These are phyloP conservation scores for Holcopasites calliopsidis DNA, from an alignment of 1,140 invertebrate species.

Conservation along the genomic window DNA sequence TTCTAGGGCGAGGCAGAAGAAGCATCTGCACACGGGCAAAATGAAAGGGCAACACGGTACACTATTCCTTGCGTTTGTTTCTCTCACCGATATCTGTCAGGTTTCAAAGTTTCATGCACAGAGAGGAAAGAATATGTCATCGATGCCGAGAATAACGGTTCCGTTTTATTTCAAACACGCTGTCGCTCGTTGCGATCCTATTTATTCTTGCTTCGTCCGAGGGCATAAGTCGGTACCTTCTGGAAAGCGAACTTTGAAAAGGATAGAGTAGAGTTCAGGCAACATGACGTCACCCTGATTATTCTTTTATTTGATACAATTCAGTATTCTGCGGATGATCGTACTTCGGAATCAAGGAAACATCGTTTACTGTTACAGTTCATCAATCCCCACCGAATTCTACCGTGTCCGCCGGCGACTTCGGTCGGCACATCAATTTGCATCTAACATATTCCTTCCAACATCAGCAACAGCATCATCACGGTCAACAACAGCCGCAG, in stretches of 20 bases:
- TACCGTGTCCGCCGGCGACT: constrained; percentile 73
- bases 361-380: constrained; percentile 57
- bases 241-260: too few species aligned
- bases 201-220: too few species aligned
- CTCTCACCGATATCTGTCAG: not conserved
- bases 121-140: too few species aligned
- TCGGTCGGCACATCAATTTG: constrained; percentile 89
- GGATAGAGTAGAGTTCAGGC: too few species aligned
- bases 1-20: constrained; percentile 98
- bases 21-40: constrained; percentile 95
- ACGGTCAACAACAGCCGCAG: constrained; percentile 68
- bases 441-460: constrained; percentile 92
- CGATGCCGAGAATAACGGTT: too few species aligned
- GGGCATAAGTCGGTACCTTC: too few species aligned
- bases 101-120: not conserved
- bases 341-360: not conserved
- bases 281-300: too few species aligned
- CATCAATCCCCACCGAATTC: constrained; percentile 72
- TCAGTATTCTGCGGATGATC: too few species aligned
- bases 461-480: constrained; percentile 82
- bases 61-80: constrained; percentile 43
- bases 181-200: too few species aligned
- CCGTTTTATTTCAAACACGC: too few species aligned
- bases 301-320: too few species aligned
- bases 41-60: constrained; percentile 82